Percentiles rank a stretch among this genome's conserved stretches.
These are phyloP conservation scores for Drosophila eugracilis DNA, from an alignment of 1,140 invertebrate species.

Conservation along the genomic window DNA sequence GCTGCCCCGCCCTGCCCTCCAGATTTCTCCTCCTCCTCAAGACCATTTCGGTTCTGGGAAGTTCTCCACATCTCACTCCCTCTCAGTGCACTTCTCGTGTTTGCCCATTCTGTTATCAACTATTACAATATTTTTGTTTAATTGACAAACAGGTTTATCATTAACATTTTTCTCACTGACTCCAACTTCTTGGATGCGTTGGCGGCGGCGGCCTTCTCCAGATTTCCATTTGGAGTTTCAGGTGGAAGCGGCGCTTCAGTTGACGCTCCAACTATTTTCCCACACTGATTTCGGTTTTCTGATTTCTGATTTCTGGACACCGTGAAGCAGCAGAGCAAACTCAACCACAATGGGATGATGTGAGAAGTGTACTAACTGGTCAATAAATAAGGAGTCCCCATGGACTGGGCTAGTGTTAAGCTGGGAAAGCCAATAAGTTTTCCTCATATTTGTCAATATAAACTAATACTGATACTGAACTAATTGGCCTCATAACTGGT, in stretches of 20 bases:
- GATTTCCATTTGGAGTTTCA: conserved; percentile 1
- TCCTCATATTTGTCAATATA: no score
- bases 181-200: conserved; percentile 46
- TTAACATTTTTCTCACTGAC: conserved; percentile 65
- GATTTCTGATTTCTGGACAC: conserved; percentile 66
- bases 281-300: conserved; percentile 69
- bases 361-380: conserved; percentile 42
- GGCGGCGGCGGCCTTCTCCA: conserved; percentile 49
- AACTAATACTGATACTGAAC: no score
- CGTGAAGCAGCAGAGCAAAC: conserved; percentile 27
- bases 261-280: conserved; percentile 80
- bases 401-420: neutral
- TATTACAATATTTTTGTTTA: conserved; percentile 83
- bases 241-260: conserved; percentile 56
- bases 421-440: conserved; percentile 1
- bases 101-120: conserved; percentile 79
- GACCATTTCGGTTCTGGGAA: conserved; percentile 63
- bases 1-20: conserved; percentile 6
- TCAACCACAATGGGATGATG: conserved; percentile 34
- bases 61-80: conserved; percentile 67
- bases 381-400: conserved; percentile 26
- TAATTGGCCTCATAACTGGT: no score
- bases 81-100: conserved; percentile 40
- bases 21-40: neutral
- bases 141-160: conserved; percentile 83